These are phyloP conservation scores for Suricata suricatta DNA, from an alignment of 2,113 vertebrate genomes.

Conservation along the genomic window DNA sequence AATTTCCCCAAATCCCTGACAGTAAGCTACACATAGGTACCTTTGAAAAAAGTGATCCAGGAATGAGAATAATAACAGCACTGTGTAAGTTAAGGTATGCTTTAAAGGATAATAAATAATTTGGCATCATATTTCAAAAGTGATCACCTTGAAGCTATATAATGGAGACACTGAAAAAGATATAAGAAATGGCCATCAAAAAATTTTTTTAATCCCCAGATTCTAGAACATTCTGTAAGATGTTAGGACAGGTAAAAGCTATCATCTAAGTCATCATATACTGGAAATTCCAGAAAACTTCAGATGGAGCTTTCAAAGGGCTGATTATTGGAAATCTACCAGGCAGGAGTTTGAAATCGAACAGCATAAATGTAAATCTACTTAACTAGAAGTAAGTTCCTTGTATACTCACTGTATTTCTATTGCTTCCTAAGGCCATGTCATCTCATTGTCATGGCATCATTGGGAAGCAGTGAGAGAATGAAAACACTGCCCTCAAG, in stretches of 20 bases:
- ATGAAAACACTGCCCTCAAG: background rate
- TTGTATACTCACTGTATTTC: background rate
- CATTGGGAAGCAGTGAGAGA: background rate
- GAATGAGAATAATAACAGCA: background rate
- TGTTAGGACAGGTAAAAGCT: background rate
- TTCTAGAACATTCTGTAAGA: conserved; percentile 6
- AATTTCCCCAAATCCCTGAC: background rate
- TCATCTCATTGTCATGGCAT: background rate
- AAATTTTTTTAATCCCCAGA: background rate
- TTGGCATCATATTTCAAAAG: background rate
- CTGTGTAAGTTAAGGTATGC: background rate
- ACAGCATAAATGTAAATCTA: background rate
- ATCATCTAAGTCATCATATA: background rate
- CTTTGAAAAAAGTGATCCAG: background rate
- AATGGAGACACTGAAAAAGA: background rate
- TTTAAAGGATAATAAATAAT: background rate
- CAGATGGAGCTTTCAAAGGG: background rate
- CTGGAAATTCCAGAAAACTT: background rate
- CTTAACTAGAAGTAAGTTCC: background rate
- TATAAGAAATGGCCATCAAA: background rate
- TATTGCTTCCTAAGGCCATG: background rate
- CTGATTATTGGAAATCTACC: background rate
- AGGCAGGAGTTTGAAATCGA: background rate
- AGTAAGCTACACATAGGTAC: background rate
- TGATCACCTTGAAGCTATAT: background rate